phyloP scores from a whole-genome alignment of 2,797 vertebrate genomes.

The Linurgus olivaceus region DNA sequence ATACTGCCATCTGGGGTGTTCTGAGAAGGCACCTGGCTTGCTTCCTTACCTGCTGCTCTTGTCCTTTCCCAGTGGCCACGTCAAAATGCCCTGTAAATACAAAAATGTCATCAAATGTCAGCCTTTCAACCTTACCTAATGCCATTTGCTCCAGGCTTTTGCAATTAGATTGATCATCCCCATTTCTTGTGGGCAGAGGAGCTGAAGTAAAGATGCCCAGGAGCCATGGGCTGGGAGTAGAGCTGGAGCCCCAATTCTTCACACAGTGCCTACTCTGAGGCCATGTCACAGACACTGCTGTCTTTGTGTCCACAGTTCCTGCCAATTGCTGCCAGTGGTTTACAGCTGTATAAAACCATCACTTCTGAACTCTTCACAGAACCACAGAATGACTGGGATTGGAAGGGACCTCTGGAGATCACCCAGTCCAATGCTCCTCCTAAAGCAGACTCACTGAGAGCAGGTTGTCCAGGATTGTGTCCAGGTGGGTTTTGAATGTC shows the following conservation, averaged over 20 bases:
- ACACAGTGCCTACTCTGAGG: background rate
- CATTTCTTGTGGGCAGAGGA: background rate
- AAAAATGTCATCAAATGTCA: background rate
- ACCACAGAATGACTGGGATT: background rate
- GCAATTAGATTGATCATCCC: background rate
- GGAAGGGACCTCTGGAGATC: background rate
- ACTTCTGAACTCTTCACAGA: background rate
- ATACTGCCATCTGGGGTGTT: background rate
- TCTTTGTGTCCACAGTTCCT: background rate
- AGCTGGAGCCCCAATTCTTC: background rate
- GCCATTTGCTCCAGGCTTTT: background rate
- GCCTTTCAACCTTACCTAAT: background rate
- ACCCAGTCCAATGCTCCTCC: background rate
- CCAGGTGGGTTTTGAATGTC: background rate
- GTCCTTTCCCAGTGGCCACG: background rate
- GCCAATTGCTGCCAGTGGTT: background rate
- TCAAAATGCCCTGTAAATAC: background rate
- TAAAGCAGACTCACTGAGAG: background rate
- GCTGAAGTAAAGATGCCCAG: rapidly evolving
- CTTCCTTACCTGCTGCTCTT: background rate
- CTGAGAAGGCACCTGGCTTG: background rate
- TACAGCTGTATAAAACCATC: background rate
- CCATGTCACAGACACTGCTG: background rate
- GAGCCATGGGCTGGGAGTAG: background rate
- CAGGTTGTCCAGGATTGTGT: background rate